These are phyloP conservation scores for Thymelicus lineola DNA, from an alignment of 2,888 invertebrate genomes.

Conservation along the genomic window DNA sequence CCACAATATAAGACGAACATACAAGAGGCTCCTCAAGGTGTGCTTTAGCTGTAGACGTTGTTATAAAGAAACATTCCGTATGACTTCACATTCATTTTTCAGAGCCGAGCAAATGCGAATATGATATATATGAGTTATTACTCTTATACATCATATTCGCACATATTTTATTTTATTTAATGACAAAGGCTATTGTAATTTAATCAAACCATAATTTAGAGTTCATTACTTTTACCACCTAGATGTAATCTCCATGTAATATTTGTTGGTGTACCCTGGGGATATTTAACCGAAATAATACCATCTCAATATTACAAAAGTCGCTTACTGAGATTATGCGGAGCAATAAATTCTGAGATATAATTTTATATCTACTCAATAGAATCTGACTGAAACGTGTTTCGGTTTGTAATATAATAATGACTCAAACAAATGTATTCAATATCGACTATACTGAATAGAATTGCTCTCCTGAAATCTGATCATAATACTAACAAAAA, in stretches of 20 bases:
- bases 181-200: background rate
- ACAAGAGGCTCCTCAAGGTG: background rate
- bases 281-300: background rate
- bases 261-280: background rate
- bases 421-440: background rate
- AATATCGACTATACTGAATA: too few relatives aligned
- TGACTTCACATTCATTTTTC: background rate
- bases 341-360: background rate
- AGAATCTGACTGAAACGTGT: background rate
- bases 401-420: background rate
- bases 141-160: too few relatives aligned
- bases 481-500: background rate
- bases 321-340: background rate
- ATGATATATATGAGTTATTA: background rate
- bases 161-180: too few relatives aligned
- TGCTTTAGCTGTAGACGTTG: background rate
- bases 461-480: background rate
- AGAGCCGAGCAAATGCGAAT: background rate
- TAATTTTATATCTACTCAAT: slow-evolving; percentile 2
- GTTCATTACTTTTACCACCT: background rate
- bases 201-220: background rate
- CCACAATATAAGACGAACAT: slow-evolving; percentile 1
- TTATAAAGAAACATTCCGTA: background rate
- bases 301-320: background rate
- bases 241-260: background rate